A percentile compares a stretch with the other conserved stretches of the same genome.
Evolutionary conservation across 1,140 invertebrate genomes (phyloP).

Genomic region (Leptopilina boulardi): DNA sequence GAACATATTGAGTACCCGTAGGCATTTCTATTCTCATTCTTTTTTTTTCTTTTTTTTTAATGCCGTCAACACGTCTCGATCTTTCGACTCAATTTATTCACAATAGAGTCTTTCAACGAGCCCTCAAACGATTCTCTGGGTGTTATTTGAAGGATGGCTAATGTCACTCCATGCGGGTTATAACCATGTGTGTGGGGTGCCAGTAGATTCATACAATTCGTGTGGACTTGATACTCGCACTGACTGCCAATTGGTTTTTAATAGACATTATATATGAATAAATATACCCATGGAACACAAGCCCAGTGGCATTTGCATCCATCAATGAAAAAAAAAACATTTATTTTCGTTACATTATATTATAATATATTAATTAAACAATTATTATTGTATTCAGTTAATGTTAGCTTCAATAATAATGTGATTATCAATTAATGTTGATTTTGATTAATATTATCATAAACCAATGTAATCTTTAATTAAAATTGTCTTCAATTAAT

Average conservation of each 20-base stretch:
- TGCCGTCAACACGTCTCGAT: slow-evolving; percentile 48
- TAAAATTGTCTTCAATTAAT: no score
- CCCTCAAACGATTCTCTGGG: slow-evolving; percentile 64
- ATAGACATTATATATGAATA: slow-evolving; percentile 20
- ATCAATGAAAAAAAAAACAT: neutral
- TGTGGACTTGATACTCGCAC: slow-evolving; percentile 14
- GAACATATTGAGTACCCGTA: neutral
- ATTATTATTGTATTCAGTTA: no score
- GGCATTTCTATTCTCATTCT: neutral
- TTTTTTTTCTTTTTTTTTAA: slow-evolving; percentile 32
- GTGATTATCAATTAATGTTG: no score
- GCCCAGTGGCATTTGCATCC: neutral
- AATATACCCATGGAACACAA: no score
- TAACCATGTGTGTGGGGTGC: slow-evolving; percentile 34
- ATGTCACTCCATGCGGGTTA: slow-evolving; percentile 62
- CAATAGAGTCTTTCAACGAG: slow-evolving; percentile 72
- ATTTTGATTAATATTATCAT: no score
- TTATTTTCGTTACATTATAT: neutral
- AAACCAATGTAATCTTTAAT: no score
- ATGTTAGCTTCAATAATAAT: no score
- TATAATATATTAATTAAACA: no score
- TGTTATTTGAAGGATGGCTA: slow-evolving; percentile 59
- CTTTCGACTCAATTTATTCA: slow-evolving; percentile 72
- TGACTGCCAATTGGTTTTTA: slow-evolving; percentile 44
- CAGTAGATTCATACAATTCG: slow-evolving; percentile 17